Evolutionary conservation across 2,888 invertebrate species (phyloP).

Genomic region (Mongoloraphidia duomilia): DNA sequence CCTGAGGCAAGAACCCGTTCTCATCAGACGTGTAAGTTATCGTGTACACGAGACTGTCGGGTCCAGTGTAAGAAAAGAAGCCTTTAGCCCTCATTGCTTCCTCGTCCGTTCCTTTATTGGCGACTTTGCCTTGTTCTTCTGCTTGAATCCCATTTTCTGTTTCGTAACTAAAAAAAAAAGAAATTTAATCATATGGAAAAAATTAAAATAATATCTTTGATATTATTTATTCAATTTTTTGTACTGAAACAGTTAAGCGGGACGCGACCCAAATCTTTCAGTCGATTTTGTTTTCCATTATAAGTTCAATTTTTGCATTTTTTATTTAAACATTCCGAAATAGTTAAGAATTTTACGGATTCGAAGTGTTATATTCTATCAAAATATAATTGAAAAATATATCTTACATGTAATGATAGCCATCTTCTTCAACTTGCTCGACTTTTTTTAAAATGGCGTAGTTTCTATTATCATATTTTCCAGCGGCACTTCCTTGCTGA

Average conservation of each 20-base stretch:
- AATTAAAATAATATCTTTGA: no score
- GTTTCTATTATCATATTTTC: slow-evolving; percentile 27
- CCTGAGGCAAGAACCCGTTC: slow-evolving; percentile 47
- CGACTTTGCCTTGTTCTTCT: slow-evolving; percentile 41
- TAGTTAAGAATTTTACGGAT: slow-evolving; percentile 18
- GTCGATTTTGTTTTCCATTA: no score
- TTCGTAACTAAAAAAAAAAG: slow-evolving; percentile 33
- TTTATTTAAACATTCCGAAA: no score
- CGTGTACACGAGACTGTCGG: slow-evolving; percentile 39
- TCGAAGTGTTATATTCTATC: no score
- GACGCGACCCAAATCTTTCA: no score
- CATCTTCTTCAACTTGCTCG: slow-evolving; percentile 35
- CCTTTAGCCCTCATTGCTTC: slow-evolving; percentile 1
- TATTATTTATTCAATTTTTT: no score
- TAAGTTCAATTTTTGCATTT: no score
- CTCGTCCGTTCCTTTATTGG: slow-evolving; percentile 11
- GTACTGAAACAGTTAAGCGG: no score
- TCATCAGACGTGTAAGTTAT: slow-evolving; percentile 48
- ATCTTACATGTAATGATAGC: slow-evolving; percentile 39
- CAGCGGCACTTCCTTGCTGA: slow-evolving; percentile 16
- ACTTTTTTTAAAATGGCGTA: slow-evolving; percentile 35
- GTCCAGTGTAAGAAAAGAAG: slow-evolving; percentile 26
- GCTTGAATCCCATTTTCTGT: slow-evolving; percentile 47
- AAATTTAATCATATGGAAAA: no score
- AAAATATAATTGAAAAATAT: no score